Evolutionary conservation across 2,797 vertebrate species (phyloP).

Genomic region (Ceryle rudis): DNA sequence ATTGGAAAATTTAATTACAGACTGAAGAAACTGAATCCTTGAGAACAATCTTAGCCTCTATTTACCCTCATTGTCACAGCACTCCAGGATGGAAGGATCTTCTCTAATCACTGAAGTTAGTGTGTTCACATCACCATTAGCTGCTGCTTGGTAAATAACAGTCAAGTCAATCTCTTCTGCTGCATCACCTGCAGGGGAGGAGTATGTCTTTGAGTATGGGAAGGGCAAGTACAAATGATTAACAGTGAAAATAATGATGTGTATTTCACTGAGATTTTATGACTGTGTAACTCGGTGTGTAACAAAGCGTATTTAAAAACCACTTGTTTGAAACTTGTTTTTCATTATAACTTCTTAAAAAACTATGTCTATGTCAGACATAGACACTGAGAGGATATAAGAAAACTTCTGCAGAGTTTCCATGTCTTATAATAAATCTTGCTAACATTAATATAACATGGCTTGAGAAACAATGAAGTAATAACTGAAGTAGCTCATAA

Average conservation of each 20-base stretch:
- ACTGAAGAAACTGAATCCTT: not conserved
- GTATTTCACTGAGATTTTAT: not conserved
- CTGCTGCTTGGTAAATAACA: slow-evolving; percentile 87
- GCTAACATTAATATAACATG: not conserved
- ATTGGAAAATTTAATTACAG: not conserved
- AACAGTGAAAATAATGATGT: not conserved
- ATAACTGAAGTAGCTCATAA: not conserved
- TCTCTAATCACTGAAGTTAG: slow-evolving; percentile 87
- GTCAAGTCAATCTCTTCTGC: slow-evolving; percentile 85
- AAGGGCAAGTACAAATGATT: not conserved
- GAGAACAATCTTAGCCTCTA: not conserved
- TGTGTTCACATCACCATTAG: slow-evolving; percentile 86
- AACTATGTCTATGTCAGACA: not conserved
- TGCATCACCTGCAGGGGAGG: slow-evolving; percentile 78
- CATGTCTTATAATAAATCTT: not conserved
- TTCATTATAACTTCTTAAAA: not conserved
- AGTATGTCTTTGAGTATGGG: not conserved
- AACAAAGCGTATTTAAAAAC: not conserved
- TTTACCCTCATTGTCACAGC: slow-evolving; percentile 87
- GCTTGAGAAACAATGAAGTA: not conserved
- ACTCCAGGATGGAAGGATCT: slow-evolving; percentile 90
- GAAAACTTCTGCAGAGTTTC: not conserved
- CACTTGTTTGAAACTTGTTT: not conserved
- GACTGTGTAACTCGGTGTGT: not conserved
- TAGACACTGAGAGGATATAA: not conserved